Percentiles rank a stretch among this genome's conserved stretches.
Evolutionary conservation across 2,797 vertebrate species (phyloP).

Genomic region (Centroberyx gerrardi): DNA sequence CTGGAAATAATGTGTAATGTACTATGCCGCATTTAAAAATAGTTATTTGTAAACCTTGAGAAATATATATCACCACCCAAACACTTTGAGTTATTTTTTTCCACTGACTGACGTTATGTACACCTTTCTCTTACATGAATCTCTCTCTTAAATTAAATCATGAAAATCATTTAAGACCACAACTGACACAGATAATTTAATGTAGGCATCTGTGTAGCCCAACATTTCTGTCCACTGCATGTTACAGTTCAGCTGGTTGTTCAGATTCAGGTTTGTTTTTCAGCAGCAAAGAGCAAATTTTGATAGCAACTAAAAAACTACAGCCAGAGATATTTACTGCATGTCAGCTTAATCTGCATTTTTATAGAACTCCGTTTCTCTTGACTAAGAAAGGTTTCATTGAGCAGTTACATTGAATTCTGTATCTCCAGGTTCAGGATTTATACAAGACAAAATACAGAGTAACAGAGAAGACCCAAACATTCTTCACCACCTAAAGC

Average conservation of each 20-base stretch:
- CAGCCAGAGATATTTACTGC: not conserved
- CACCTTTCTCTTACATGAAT: slow-evolving; percentile 4
- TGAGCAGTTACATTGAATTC: not conserved
- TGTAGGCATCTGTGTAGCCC: not conserved
- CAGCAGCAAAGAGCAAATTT: too few species aligned
- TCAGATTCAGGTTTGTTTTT: not conserved
- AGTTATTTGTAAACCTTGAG: slow-evolving; percentile 94
- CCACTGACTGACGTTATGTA: slow-evolving; percentile 26
- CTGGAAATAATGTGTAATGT: slow-evolving; percentile 94
- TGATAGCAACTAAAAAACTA: too few species aligned
- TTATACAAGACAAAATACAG: not conserved
- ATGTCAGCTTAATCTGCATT: not conserved
- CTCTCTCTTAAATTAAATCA: slow-evolving; percentile 40
- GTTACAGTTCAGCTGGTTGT: not conserved
- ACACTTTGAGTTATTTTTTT: slow-evolving; percentile 47
- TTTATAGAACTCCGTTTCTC: too few species aligned
- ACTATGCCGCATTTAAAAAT: slow-evolving; percentile 89
- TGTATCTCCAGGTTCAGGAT: not conserved
- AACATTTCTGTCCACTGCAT: too few species aligned
- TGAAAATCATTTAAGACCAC: slow-evolving; percentile 6
- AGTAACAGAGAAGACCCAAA: not conserved
- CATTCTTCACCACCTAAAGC: not conserved
- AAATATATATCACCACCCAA: slow-evolving; percentile 86
- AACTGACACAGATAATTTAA: not conserved
- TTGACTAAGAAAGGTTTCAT: not conserved